phyloP scores from a whole-genome alignment of 2,113 vertebrate species.

The Nothobranchius kuhntae region DNA sequence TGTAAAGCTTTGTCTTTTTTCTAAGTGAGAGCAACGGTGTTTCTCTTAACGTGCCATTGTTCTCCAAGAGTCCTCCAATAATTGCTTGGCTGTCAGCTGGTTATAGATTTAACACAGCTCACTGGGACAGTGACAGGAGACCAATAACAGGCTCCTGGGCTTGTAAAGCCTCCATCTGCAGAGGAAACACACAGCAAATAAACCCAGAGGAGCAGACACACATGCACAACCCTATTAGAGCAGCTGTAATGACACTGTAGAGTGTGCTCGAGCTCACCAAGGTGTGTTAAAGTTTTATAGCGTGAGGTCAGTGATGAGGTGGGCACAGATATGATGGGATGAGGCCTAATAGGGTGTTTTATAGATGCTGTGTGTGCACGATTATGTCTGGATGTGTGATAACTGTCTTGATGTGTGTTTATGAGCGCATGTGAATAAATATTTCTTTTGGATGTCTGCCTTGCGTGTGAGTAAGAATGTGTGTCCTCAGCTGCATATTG shows the following conservation, averaged over 20 bases:
- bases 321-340: slow-evolving; percentile 71
- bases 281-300: slow-evolving; percentile 75
- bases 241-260: slow-evolving; percentile 61
- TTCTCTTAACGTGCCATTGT: slow-evolving; percentile 47
- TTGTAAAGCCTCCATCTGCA: slow-evolving; percentile 76
- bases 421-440: slow-evolving; percentile 27
- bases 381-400: slow-evolving; percentile 37
- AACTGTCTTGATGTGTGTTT: slow-evolving; percentile 28
- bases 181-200: slow-evolving; percentile 70
- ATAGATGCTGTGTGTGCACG: slow-evolving; percentile 51
- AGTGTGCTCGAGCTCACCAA: slow-evolving; percentile 57
- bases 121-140: slow-evolving; percentile 67
- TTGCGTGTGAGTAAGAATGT: slow-evolving; percentile 21
- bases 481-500: slow-evolving; percentile 26
- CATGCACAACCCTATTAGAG: slow-evolving; percentile 66
- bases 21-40: slow-evolving; percentile 46
- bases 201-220: slow-evolving; percentile 63
- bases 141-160: slow-evolving; percentile 69
- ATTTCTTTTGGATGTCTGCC: slow-evolving; percentile 22
- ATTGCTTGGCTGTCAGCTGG: slow-evolving; percentile 67
- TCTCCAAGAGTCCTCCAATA: slow-evolving; percentile 58
- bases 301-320: slow-evolving; percentile 72
- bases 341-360: slow-evolving; percentile 69
- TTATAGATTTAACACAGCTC: slow-evolving; percentile 73
- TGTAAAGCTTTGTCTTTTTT: slow-evolving; percentile 50